A percentile compares a stretch with the other conserved stretches of the same genome.
These are phyloP conservation scores for Clavelina lepadiformis DNA, from an alignment of 23 tunicate genomes.

Conservation along the genomic window DNA sequence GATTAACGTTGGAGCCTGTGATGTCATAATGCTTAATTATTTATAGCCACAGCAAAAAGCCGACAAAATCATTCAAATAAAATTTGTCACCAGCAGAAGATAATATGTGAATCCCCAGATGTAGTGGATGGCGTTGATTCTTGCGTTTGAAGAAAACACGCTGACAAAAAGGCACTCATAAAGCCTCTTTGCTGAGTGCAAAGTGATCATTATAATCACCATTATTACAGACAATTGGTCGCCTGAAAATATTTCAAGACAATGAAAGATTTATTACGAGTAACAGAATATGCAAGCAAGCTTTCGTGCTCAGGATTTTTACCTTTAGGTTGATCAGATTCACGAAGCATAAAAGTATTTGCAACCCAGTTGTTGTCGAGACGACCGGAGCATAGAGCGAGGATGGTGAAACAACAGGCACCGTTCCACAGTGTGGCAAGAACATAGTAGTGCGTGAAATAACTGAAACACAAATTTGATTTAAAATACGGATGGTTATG, in stretches of 20 bases:
- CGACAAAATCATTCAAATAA: not conserved
- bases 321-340: conserved; percentile 11
- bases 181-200: conserved; percentile 34
- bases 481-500: not conserved
- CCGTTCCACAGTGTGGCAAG: conserved; percentile 29
- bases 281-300: no score
- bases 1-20: conserved; percentile 42
- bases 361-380: conserved; percentile 17
- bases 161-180: conserved; percentile 68
- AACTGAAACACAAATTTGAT: conserved; percentile 5
- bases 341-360: not conserved
- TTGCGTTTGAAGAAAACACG: conserved; percentile 50
- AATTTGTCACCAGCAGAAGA: conserved; percentile 16
- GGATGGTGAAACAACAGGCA: conserved; percentile 21
- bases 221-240: conserved; percentile 33
- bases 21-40: no score
- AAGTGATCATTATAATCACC: conserved; percentile 19
- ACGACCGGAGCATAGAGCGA: conserved; percentile 10
- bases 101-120: conserved; percentile 52
- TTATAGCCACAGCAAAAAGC: no score
- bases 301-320: no score
- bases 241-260: no score
- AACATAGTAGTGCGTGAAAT: conserved; percentile 34
- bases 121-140: conserved; percentile 32
- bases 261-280: no score